Percentiles rank a stretch among this genome's conserved stretches.
Evolutionary conservation across 2,113 vertebrate species (phyloP).

Genomic region (Lagopus leucura): DNA sequence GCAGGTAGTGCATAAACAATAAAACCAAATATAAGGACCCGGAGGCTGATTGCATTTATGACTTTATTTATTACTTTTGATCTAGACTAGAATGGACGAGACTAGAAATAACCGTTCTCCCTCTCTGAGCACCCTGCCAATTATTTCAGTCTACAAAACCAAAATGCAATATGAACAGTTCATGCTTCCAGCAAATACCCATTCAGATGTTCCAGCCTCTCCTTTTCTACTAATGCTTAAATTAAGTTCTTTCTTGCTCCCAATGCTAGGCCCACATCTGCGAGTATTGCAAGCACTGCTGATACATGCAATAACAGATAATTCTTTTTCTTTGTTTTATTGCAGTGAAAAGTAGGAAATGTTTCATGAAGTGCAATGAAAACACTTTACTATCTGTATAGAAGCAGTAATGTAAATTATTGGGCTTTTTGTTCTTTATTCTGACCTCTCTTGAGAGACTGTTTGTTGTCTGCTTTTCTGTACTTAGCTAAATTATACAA

Average conservation of each 20-base stretch:
- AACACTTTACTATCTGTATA: neutral
- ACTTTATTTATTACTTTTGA: slow-evolving; percentile 49
- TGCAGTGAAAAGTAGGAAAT: slow-evolving; percentile 7
- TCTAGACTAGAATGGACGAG: slow-evolving; percentile 14
- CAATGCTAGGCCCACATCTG: neutral
- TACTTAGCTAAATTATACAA: neutral
- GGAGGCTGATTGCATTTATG: slow-evolving; percentile 25
- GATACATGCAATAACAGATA: slow-evolving; percentile 20
- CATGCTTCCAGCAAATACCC: slow-evolving; percentile 21
- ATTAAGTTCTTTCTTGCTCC: slow-evolving; percentile 18
- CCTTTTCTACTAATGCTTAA: slow-evolving; percentile 18
- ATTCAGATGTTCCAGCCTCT: neutral
- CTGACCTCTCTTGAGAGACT: neutral
- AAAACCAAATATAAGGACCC: slow-evolving; percentile 2
- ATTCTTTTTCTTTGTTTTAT: slow-evolving; percentile 7
- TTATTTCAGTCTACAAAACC: slow-evolving; percentile 45
- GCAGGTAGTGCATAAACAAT: slow-evolving; percentile 1
- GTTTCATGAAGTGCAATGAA: slow-evolving; percentile 13
- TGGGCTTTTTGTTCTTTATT: slow-evolving; percentile 2
- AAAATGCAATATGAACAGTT: slow-evolving; percentile 36
- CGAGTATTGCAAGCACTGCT: slow-evolving; percentile 29
- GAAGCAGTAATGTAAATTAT: slow-evolving; percentile 25
- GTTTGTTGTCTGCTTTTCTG: neutral
- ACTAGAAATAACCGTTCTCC: slow-evolving; percentile 50
- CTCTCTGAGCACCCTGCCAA: slow-evolving; percentile 48